Evolutionary conservation across 2,113 vertebrate species (phyloP).

Genomic region (Ancistrus triradiatus): DNA sequence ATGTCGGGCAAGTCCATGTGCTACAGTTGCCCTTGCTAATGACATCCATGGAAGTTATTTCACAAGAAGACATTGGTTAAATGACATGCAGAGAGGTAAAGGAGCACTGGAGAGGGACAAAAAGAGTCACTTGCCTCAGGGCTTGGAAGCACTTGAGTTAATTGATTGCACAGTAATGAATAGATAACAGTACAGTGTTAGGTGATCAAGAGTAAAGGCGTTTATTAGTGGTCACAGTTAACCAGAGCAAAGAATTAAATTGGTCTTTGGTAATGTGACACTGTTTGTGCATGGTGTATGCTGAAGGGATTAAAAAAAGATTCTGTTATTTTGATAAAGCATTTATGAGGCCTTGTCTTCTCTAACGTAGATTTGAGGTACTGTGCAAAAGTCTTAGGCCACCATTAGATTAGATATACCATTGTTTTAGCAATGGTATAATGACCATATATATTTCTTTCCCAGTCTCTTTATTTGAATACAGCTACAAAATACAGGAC

Average conservation of each 20-base stretch:
- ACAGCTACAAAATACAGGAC: too few species aligned
- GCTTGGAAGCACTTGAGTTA: slow-evolving; percentile 35
- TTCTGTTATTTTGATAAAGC: too few species aligned
- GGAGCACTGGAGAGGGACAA: background rate
- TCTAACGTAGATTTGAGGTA: too few species aligned
- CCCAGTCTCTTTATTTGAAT: too few species aligned
- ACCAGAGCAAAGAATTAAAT: slow-evolving; percentile 11
- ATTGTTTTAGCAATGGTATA: too few species aligned
- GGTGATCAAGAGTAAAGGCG: slow-evolving; percentile 11
- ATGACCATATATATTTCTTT: too few species aligned
- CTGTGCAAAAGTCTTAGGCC: too few species aligned
- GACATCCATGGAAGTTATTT: background rate
- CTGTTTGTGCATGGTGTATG: too few species aligned
- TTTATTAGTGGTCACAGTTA: slow-evolving; percentile 9
- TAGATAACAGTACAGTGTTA: slow-evolving; percentile 18
- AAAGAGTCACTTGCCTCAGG: slow-evolving; percentile 16
- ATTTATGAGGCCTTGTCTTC: too few species aligned
- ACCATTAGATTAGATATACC: too few species aligned
- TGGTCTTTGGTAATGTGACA: background rate
- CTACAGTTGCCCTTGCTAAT: background rate
- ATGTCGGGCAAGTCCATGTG: background rate
- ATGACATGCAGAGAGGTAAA: too few species aligned
- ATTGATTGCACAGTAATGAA: slow-evolving; percentile 43
- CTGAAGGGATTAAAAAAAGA: too few species aligned
- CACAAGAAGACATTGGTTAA: background rate